Base-by-base conservation (phyloP, 2,888 invertebrate species). In the Diaperis boleti region DNA sequence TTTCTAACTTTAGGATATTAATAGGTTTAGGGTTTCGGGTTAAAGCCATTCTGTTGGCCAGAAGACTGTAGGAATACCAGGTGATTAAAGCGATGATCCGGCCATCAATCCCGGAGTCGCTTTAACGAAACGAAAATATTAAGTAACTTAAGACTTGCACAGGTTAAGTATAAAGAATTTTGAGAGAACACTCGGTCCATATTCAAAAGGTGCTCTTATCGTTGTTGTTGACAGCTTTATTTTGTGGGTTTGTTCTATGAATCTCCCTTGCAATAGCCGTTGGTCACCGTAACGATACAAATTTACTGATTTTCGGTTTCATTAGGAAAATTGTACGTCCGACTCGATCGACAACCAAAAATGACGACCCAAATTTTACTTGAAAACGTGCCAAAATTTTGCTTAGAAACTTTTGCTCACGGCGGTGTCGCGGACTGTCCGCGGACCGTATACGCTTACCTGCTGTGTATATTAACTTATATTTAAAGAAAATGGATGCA, bases 391-490 rank as follows among this genome's bases (percentile, higher is more conserved):
- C 81, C 81, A 81, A 81, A 81, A 80, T 80, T 80, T 78, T 74
- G 77, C 76, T 79, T 77, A 75, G 71, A 78, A 79, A 77, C 74
- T 78, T 77, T 80, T 81, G 81, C 81, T 81, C 81, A 81, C 75
- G 71, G 76, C 77, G 78, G 76, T 74, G 68, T 66, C 62, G 66
- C 68, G 72, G 65, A 62, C 63, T 57, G 66, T 66, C 67, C 66
- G 71, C 66, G 66, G 66, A 74, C 74, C 78, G 79, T 74, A 75
- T 81, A 81, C 81, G 81, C 81, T 81, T 81, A 82, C 75, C 74
- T 79, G 81, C 82, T 82, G 82, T 82, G 82, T 81, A 80, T 81
- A 80, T 78, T 76, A 74, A 75, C 74, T 78, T 77, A 78, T 77
- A 78, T 72, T 55, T 61, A 47, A 54, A 45, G 65, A 69, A 66